A percentile compares a stretch with the other conserved stretches of the same genome.
These are phyloP conservation scores for Lagorchestes hirsutus DNA, from an alignment of 2,797 vertebrate genomes.

Conservation along the genomic window DNA sequence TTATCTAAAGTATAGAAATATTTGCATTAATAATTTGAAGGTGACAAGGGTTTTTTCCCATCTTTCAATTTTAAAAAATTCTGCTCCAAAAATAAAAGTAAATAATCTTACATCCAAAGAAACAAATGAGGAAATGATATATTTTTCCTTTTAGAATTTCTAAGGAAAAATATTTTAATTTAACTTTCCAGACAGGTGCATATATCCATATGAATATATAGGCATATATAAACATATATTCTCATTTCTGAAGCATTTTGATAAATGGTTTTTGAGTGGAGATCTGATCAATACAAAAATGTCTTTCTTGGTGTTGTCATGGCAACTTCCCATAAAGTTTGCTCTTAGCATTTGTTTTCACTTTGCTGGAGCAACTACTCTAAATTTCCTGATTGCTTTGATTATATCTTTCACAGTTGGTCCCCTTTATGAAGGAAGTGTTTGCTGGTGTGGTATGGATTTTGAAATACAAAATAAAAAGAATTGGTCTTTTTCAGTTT, in stretches of 20 bases:
- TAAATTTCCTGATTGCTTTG: constrained; percentile 28
- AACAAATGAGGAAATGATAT: neutral
- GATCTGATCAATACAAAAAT: neutral
- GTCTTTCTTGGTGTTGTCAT: constrained; percentile 28
- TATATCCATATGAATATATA: neutral
- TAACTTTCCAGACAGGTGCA: neutral
- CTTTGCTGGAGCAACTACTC: neutral
- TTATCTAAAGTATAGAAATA: neutral
- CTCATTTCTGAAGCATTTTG: constrained; percentile 7
- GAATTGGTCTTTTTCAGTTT: neutral
- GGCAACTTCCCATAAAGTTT: constrained; percentile 33
- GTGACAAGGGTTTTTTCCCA: neutral
- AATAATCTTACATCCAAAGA: neutral
- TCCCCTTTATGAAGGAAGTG: neutral
- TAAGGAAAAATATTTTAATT: neutral
- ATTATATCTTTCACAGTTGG: constrained; percentile 2
- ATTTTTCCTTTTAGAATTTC: neutral
- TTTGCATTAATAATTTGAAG: neutral
- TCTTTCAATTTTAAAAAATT: constrained; percentile 19
- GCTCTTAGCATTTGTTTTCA: constrained; percentile 24
- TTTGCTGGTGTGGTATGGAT: neutral
- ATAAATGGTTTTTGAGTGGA: constrained; percentile 4
- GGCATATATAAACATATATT: neutral
- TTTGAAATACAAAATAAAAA: constrained; percentile 10
- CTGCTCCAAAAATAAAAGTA: neutral